Evolutionary conservation across 35 echinoderm and acorn worm species (phyloP), one percentile per base, ranked within the genome.

Genomic region (Acanthaster planci): DNA sequence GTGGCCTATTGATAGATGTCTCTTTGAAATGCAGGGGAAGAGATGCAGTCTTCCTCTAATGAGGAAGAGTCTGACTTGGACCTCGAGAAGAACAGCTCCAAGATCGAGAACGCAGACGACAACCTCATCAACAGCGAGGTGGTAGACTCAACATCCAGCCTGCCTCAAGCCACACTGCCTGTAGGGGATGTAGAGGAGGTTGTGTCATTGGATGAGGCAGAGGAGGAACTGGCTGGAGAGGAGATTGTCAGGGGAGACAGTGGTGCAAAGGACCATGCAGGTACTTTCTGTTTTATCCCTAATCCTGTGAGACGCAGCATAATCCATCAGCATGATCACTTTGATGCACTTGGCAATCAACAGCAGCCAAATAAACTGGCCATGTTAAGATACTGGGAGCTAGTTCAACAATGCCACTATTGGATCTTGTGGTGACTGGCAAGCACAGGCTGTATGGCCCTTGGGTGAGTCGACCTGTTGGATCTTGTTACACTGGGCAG

Each of bases 11-110:
- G 42, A 6, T 12, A 6, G 42, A 47, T 47, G 4, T 47, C 12
- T 47, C 4, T 47, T 47, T 47, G 42, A 4, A n/a, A 6, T 47
- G 12, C 42, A 85, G 83, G 83, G 10, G 67, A 58, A 85, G 83
- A 85, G 83, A 85, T 85, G 83, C 83, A 60, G 39, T 85, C 83
- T 1, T 85, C 83, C 9, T 85, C 83, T 39, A 58, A 85, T 67
- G 58, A 58, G 0, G 83, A 85, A 39, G 83, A 85, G 47, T 85
- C 83, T 0, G 83, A 40, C 34, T 67, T 58, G 26, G 83, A 85
- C 4, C 35, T 60, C 10, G 83, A 75, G 21, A n/a, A 26, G 47
- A 8, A 31, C 64, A 19, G 14, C 18, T 34, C 26, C 2, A 72
- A 34, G 23, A 26, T 10, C 14, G 64, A 72, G 14, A 26, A 72